Evolutionary conservation across 2,888 invertebrate genomes (phyloP).

Genomic region (Synergus umbraculus): DNA sequence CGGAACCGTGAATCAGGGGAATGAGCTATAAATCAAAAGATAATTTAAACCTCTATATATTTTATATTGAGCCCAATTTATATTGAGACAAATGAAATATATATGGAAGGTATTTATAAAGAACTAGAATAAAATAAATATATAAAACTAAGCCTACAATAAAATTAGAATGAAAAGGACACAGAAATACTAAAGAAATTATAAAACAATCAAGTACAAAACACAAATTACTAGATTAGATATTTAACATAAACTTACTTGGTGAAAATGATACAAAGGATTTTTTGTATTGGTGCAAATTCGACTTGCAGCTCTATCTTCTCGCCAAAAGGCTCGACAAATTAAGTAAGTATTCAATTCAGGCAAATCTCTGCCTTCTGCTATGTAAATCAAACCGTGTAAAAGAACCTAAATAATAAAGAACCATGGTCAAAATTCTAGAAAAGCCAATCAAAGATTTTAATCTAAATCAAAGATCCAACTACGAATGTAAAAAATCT

Average conservation of each 20-base stretch:
- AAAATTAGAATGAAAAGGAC: not conserved
- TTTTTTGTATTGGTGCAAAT: conserved; percentile 74
- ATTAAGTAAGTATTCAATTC: conserved; percentile 76
- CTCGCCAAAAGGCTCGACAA: conserved; percentile 78
- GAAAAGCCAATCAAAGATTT: conserved; percentile 29
- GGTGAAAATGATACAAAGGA: conserved; percentile 78
- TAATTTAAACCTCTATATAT: not conserved
- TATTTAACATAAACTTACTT: conserved; percentile 68
- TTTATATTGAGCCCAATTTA: not conserved
- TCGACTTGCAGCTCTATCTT: conserved; percentile 76
- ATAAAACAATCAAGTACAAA: not conserved
- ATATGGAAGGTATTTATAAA: conserved; percentile 3
- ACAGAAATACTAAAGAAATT: not conserved
- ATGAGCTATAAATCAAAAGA: conserved; percentile 76
- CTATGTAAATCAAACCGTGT: conserved; percentile 78
- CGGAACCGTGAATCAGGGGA: conserved; percentile 79
- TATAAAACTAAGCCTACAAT: not conserved
- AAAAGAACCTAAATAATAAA: conserved; percentile 70
- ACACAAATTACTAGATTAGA: not conserved
- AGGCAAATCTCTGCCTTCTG: conserved; percentile 77
- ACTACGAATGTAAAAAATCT: not conserved
- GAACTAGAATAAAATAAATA: not conserved
- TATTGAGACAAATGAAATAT: not conserved
- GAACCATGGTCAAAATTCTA: conserved; percentile 25
- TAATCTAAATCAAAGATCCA: conserved; percentile 16